These are phyloP conservation scores for Sminthurinus aureus DNA, from an alignment of 2,888 invertebrate genomes.

Conservation along the genomic window DNA sequence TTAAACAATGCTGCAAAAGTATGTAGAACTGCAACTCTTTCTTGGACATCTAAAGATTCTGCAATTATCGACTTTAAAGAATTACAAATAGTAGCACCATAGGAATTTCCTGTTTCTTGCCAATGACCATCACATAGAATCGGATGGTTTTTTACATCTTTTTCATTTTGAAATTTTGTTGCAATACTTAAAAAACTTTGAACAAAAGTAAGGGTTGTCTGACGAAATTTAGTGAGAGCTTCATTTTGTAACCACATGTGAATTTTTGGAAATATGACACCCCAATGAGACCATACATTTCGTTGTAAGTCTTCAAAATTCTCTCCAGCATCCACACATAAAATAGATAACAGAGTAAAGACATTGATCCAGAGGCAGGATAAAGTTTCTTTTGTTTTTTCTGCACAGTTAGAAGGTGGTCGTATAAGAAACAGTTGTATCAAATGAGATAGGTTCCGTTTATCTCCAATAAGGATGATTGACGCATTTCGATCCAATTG, in stretches of 20 bases:
- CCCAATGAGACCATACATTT: slow-evolving; percentile 48
- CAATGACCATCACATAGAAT: slow-evolving; percentile 48
- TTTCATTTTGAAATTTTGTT: slow-evolving; percentile 32
- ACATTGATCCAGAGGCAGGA: slow-evolving; percentile 52
- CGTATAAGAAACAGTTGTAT: slow-evolving; percentile 18
- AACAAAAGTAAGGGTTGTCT: slow-evolving; percentile 45
- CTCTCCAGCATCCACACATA: slow-evolving; percentile 51
- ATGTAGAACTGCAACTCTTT: slow-evolving; percentile 47
- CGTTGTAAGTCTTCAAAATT: slow-evolving; percentile 58
- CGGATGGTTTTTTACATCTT: slow-evolving; percentile 29
- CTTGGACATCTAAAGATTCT: slow-evolving; percentile 44
- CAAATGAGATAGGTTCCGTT: slow-evolving; percentile 34
- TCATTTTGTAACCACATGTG: slow-evolving; percentile 48
- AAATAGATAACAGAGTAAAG: slow-evolving; percentile 46
- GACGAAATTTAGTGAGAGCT: slow-evolving; percentile 45
- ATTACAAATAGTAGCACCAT: slow-evolving; percentile 46
- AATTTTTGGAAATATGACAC: slow-evolving; percentile 46
- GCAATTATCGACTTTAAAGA: slow-evolving; percentile 47
- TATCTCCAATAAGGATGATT: slow-evolving; percentile 41
- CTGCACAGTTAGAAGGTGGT: slow-evolving; percentile 6
- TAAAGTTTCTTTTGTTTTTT: slow-evolving; percentile 42
- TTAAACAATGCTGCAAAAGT: slow-evolving; percentile 45
- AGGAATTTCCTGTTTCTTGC: slow-evolving; percentile 44
- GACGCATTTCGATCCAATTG: slow-evolving; percentile 24
- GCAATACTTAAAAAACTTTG: slow-evolving; percentile 46